phyloP scores from a whole-genome alignment of 2,797 vertebrate species.

The Falco rusticolus region DNA sequence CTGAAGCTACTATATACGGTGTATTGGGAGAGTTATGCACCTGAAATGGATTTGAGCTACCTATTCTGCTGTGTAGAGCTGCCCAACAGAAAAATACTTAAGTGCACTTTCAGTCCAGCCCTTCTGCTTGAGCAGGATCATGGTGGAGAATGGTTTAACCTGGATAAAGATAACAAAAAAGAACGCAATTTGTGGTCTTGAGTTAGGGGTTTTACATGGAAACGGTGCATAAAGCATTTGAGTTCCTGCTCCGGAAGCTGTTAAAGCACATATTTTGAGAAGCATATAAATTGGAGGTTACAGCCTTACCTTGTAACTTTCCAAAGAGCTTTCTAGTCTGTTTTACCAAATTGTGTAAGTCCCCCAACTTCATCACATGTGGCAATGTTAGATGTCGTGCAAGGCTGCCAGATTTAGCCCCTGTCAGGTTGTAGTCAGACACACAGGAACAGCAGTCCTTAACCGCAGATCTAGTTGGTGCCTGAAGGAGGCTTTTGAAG shows the following conservation, averaged over 20 bases:
- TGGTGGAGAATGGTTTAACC: background rate
- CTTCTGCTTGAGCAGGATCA: background rate
- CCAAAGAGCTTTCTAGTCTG: background rate
- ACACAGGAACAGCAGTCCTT: background rate
- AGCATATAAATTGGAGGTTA: background rate
- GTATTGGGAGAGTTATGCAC: background rate
- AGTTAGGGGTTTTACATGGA: background rate
- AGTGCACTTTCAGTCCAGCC: background rate
- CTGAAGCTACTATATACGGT: background rate
- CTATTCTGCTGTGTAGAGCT: background rate
- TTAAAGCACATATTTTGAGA: background rate
- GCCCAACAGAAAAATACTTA: background rate
- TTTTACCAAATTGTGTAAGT: background rate
- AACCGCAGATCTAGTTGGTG: background rate
- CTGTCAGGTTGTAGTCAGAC: background rate
- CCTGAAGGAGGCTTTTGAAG: background rate
- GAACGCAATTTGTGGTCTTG: background rate
- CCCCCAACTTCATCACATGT: fast-evolving
- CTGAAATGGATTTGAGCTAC: background rate
- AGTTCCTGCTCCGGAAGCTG: background rate
- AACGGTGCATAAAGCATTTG: background rate
- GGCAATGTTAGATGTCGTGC: background rate
- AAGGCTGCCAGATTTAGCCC: background rate
- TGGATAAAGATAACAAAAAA: background rate
- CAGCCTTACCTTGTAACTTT: background rate